Base-by-base conservation (phyloP, 2,888 invertebrate genomes). In the Hybos culiciformis region DNA sequence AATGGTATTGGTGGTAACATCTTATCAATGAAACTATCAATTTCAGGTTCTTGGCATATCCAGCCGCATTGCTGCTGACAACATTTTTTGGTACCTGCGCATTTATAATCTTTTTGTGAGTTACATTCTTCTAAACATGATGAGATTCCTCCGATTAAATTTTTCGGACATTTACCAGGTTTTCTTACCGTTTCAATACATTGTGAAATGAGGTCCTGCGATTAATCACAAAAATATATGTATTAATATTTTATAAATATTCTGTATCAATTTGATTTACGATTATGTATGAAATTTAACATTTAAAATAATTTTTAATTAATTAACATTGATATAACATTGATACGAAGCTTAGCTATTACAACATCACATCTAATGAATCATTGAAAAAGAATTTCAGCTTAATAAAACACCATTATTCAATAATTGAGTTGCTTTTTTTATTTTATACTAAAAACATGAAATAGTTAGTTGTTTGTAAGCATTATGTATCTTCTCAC, bases 1-100 rank as follows among this genome's bases (percentile, higher is more conserved):
- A 62, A 63, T 14, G 81, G 81, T 54, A 78, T 68, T 5, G 73
- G 73, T 40, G 80, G 80, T 41, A 82, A 62, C 51, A 73, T 76
- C 70, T 55, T 48, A 55, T 64, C 58, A 43, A 62, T 56, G 8
- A 55, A 51, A 26, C 60, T 48, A 21, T 36, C 12, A n/a, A n/a
- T 29, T 14, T 36, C 54, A 0, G 83, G 75, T 23, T 74, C 70
- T 56, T 77, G 77, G 58, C 83, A 84, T 18, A 78, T 74, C 17
- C 76, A 69, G 1, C 83, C 82, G 53, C 83, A 83, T 19, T 70
- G 75, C 29, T 68, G 69, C 20, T 63, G 63, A 54, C 83, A 84
- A 59, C 83, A 84, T 50, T 81, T 75, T 46, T 76, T 72, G 2
- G 75, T 71, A 48, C 75, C 79, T 9, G 75, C 73, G 57, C 83